A percentile compares a stretch with the other conserved stretches of the same genome.
These are phyloP conservation scores for Astyanax mexicanus DNA, from an alignment of 2,797 vertebrate species.

Conservation along the genomic window DNA sequence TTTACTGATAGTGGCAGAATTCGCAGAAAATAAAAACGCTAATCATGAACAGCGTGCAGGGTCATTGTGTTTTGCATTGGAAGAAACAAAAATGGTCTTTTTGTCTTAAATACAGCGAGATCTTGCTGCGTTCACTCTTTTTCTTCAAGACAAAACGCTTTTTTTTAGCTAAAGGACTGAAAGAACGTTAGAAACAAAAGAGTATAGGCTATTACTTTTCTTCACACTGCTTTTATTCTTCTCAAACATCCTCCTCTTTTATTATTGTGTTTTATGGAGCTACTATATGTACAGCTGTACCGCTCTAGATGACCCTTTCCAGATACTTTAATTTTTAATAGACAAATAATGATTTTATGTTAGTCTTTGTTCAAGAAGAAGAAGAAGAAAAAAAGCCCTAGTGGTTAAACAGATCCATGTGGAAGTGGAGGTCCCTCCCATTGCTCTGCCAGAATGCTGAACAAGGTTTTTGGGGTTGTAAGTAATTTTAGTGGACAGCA, in stretches of 20 bases:
- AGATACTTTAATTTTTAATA: background rate
- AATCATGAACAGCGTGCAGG: no score
- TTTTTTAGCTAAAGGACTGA: no score
- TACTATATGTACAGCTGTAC: background rate
- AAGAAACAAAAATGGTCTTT: no score
- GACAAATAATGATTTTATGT: background rate
- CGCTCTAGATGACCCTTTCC: background rate
- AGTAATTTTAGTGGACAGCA: conserved; percentile 18
- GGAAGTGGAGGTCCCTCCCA: conserved; percentile 1
- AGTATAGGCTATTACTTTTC: background rate
- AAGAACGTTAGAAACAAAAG: background rate
- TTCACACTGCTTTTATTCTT: no score
- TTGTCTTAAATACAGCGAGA: background rate
- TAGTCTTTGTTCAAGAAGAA: conserved; percentile 28
- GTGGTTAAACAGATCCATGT: conserved; percentile 9
- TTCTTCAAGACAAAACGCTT: no score
- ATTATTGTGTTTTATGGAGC: background rate
- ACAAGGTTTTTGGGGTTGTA: conserved; percentile 17
- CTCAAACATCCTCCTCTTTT: no score
- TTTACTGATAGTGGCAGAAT: background rate
- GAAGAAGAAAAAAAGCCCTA: background rate
- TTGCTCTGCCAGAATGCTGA: conserved; percentile 27
- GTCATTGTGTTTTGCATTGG: background rate
- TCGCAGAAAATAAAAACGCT: no score
- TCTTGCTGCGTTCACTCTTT: no score